These are phyloP conservation scores for Myodes glareolus DNA, from an alignment of 2,113 vertebrate genomes.

Conservation along the genomic window DNA sequence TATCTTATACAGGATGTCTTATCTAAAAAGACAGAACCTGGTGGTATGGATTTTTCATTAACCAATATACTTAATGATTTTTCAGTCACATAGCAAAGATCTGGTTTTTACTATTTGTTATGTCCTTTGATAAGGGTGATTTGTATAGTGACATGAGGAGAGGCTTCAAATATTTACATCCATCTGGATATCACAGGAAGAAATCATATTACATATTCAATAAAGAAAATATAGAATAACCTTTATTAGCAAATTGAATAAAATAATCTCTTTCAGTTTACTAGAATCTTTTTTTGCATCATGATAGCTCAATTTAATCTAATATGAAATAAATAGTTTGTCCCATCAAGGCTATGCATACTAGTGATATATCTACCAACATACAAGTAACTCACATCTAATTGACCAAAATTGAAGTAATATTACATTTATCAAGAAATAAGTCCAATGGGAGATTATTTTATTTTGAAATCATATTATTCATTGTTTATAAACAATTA, in stretches of 20 bases:
- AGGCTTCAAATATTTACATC: neutral
- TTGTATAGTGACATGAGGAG: neutral
- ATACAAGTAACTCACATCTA: neutral
- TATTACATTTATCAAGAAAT: neutral
- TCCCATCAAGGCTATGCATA: neutral
- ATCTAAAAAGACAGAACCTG: constrained; percentile 12
- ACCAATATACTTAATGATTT: neutral
- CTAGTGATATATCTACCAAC: neutral
- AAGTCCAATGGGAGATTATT: neutral
- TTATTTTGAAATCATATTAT: neutral
- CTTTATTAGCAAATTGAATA: neutral
- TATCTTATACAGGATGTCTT: neutral
- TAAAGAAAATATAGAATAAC: neutral
- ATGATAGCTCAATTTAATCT: neutral
- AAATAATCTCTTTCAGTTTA: neutral
- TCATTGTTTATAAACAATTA: neutral
- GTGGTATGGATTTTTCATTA: constrained; percentile 14
- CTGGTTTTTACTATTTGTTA: neutral
- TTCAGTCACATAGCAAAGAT: neutral
- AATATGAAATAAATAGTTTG: neutral
- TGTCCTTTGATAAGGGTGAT: neutral
- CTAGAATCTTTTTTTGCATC: neutral
- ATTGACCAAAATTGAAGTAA: neutral
- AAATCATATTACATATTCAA: neutral
- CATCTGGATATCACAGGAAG: neutral